These are phyloP conservation scores for Ramphastos sulfuratus DNA, from an alignment of 2,113 vertebrate genomes.

Conservation along the genomic window DNA sequence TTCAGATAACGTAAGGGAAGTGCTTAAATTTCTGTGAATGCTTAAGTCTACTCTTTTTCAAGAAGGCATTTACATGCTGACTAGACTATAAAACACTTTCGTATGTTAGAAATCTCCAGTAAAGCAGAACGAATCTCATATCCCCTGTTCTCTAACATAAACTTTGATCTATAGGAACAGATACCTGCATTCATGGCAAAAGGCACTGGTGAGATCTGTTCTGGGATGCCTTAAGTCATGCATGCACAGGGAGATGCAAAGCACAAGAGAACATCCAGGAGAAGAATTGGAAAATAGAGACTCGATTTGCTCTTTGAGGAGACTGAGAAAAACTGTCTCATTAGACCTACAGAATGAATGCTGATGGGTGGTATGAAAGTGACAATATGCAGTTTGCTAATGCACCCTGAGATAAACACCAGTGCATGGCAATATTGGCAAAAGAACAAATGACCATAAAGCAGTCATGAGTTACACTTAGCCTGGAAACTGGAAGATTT, in stretches of 20 bases:
- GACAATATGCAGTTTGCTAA: conserved; percentile 32
- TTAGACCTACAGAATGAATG: background rate
- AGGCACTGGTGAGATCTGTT: background rate
- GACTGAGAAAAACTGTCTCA: background rate
- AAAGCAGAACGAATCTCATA: background rate
- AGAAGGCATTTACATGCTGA: background rate
- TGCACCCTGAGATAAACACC: conserved; percentile 44
- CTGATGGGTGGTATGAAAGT: conserved; percentile 1
- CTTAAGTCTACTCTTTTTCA: background rate
- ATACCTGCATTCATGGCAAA: rapidly evolving
- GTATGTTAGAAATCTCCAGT: background rate
- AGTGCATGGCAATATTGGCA: conserved; percentile 36
- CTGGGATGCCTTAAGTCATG: background rate
- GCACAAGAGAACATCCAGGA: background rate
- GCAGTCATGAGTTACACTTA: background rate
- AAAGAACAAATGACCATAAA: conserved; percentile 9
- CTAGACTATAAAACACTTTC: background rate
- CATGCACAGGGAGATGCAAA: background rate
- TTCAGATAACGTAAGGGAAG: background rate
- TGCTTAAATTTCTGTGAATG: background rate
- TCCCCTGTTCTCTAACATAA: background rate
- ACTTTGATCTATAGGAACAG: background rate
- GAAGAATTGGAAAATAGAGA: background rate
- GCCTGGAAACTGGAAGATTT: background rate
- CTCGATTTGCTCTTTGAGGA: background rate